phyloP scores from a whole-genome alignment of 64 coral and sea anemone species.

The Cladopsammia gracilis region DNA sequence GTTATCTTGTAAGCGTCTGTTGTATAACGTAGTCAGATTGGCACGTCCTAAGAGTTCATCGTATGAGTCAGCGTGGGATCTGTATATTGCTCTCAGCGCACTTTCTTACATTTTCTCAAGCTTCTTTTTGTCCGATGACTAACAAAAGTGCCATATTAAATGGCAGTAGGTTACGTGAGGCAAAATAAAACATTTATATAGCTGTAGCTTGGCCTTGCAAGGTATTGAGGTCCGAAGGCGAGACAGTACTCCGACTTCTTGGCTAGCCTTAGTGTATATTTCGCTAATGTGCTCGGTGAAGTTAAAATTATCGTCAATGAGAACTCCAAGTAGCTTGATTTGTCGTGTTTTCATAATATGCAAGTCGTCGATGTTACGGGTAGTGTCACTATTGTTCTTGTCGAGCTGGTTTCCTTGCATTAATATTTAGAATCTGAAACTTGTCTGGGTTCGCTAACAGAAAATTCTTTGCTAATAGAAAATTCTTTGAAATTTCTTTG shows the following conservation, averaged over 20 bases:
- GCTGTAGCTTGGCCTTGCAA: background rate
- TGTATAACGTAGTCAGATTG: slow-evolving; percentile 37
- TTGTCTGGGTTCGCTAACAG: no score
- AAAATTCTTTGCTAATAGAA: no score
- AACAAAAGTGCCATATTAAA: no score
- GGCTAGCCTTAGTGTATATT: background rate
- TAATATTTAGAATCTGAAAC: no score
- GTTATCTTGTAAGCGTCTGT: slow-evolving; percentile 38
- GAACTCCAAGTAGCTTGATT: no score
- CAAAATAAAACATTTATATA: background rate
- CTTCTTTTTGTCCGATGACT: background rate
- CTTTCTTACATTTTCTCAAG: background rate
- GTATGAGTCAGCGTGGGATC: background rate
- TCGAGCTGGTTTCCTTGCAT: no score
- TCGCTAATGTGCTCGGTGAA: background rate
- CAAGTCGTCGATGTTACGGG: no score
- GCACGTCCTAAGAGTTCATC: background rate
- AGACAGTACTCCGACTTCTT: background rate
- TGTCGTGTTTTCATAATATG: no score
- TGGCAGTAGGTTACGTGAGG: background rate
- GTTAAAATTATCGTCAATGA: background rate
- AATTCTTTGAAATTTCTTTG: no score
- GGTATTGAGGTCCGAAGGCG: background rate
- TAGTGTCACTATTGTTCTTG: no score
- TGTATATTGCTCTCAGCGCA: background rate